phyloP scores from a whole-genome alignment of 2,888 invertebrate species.

The Melinaea marsaeus region DNA sequence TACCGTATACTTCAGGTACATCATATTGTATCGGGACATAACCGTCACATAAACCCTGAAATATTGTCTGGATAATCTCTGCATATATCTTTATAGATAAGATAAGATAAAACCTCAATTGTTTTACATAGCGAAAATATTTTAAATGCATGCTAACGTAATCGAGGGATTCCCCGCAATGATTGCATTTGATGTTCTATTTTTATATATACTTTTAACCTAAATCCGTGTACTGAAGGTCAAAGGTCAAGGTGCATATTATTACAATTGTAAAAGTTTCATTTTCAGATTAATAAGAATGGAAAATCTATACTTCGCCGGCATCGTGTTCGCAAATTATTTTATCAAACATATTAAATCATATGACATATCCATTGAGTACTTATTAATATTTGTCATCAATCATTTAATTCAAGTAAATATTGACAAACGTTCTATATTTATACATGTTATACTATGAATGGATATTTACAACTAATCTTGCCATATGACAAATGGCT shows the following conservation, averaged over 20 bases:
- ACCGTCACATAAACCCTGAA: constrained; percentile 13
- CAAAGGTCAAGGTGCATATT: not conserved
- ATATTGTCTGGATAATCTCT: constrained; percentile 14
- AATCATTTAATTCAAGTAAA: not conserved
- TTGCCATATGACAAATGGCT: constrained; percentile 11
- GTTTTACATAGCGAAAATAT: constrained; percentile 17
- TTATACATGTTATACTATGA: constrained; percentile 4
- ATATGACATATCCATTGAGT: not conserved
- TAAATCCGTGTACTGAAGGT: no score
- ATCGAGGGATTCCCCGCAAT: constrained; percentile 47
- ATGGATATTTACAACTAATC: constrained; percentile 6
- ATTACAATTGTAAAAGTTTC: not conserved
- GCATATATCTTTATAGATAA: constrained; percentile 19
- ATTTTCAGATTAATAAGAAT: no score
- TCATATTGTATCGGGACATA: constrained; percentile 12
- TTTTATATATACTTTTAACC: constrained; percentile 35
- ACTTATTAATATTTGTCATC: constrained; percentile 5
- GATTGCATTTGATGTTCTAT: constrained; percentile 50
- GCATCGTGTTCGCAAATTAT: not conserved
- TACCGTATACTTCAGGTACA: no score
- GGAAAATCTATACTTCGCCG: no score
- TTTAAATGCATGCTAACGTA: constrained; percentile 12
- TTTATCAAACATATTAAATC: not conserved
- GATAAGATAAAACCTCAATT: constrained; percentile 19
- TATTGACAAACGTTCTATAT: not conserved